These are phyloP conservation scores for Brevimyrus niger DNA, from an alignment of 2,113 vertebrate species.

Conservation along the genomic window DNA sequence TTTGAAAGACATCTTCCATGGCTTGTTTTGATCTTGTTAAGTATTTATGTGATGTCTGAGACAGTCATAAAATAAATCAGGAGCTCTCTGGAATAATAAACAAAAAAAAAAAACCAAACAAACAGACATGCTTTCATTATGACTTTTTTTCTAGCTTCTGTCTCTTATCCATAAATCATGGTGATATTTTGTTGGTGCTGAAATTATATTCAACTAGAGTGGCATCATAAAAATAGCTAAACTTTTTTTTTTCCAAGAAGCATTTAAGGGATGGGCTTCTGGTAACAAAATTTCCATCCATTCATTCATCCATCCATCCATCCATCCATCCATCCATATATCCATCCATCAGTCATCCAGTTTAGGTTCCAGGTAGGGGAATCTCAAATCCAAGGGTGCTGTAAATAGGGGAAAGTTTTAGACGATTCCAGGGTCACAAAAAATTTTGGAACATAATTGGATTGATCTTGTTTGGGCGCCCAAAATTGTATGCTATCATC, in stretches of 20 bases:
- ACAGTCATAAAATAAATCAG: constrained; percentile 42
- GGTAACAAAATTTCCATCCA: not conserved
- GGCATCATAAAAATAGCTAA: constrained; percentile 14
- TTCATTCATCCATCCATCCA: not conserved
- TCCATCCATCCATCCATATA: not conserved
- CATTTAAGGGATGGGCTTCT: not conserved
- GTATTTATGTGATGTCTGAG: constrained; percentile 53
- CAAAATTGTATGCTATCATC: not conserved
- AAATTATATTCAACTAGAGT: constrained; percentile 37
- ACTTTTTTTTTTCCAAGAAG: not conserved
- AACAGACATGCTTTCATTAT: constrained; percentile 36
- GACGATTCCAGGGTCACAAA: not conserved
- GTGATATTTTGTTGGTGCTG: constrained; percentile 31
- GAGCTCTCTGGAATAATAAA: constrained; percentile 29
- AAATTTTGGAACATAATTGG: not conserved
- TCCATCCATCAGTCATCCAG: not conserved
- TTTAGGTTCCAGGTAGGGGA: not conserved
- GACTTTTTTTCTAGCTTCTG: constrained; percentile 31
- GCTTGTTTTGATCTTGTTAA: constrained; percentile 55
- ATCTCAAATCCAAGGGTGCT: not conserved
- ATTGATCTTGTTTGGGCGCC: not conserved
- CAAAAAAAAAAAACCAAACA: constrained; percentile 23
- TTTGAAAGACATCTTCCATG: constrained; percentile 50
- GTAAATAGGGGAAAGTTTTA: not conserved
- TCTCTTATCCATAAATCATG: constrained; percentile 45